Conservation (phyloP, 1,140 invertebrate genomes). For the Temnothorax longispinosus region DNA sequence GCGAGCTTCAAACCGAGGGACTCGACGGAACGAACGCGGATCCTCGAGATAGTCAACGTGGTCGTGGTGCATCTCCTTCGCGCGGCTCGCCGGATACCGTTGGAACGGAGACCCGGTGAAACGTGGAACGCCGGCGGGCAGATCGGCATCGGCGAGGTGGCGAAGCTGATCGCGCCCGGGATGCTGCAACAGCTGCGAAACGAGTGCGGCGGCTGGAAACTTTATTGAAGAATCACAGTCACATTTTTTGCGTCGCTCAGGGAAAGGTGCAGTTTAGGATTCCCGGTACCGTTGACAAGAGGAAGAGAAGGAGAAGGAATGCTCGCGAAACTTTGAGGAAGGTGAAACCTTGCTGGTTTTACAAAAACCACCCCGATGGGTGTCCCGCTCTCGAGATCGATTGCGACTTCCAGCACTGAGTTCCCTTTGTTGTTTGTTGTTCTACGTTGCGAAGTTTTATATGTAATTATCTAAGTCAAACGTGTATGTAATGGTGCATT, state of each 20-base stretch:
- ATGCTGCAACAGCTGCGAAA: slow-evolving; percentile 91
- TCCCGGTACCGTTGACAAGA: slow-evolving; percentile 85
- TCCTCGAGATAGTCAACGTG: slow-evolving; percentile 88
- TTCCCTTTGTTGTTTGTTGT: neutral
- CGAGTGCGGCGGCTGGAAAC: slow-evolving; percentile 97
- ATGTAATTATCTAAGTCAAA: slow-evolving; percentile 1
- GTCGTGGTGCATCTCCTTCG: slow-evolving; percentile 87
- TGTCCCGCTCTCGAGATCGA: slow-evolving; percentile 89
- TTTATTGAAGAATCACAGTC: slow-evolving; percentile 94
- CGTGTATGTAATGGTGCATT: slow-evolving; percentile 84
- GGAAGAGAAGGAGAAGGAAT: slow-evolving; percentile 79
- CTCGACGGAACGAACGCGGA: slow-evolving; percentile 89
- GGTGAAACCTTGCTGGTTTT: slow-evolving; percentile 94
- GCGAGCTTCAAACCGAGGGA: slow-evolving; percentile 89
- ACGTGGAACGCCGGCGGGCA: slow-evolving; percentile 90
- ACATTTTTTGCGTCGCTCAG: slow-evolving; percentile 92
- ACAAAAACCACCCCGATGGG: slow-evolving; percentile 94
- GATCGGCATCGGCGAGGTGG: slow-evolving; percentile 88
- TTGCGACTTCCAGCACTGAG: slow-evolving; percentile 92
- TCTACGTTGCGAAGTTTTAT: neutral
- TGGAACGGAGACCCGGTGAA: slow-evolving; percentile 80
- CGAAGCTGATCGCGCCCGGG: slow-evolving; percentile 87
- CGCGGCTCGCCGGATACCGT: slow-evolving; percentile 78
- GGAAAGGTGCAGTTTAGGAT: slow-evolving; percentile 91
- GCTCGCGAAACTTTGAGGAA: slow-evolving; percentile 83